phyloP scores from a whole-genome alignment of 2,797 vertebrate species.

The Vultur gryphus region DNA sequence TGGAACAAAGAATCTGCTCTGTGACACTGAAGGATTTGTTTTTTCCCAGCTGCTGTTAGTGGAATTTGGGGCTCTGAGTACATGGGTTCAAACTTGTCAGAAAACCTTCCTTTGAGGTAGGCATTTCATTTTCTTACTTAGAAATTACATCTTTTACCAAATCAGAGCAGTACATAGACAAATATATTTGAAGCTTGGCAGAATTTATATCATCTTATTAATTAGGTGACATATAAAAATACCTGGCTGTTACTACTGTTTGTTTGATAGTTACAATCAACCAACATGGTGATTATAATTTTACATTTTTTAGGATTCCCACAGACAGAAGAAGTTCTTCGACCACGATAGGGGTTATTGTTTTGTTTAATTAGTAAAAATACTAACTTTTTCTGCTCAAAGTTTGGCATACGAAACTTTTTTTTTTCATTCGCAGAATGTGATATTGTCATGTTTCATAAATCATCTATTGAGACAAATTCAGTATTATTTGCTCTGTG shows the following conservation, averaged over 20 bases:
- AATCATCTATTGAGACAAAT: background rate
- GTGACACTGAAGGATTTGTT: constrained; percentile 26
- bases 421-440: background rate
- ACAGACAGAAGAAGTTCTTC: background rate
- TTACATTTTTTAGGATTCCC: background rate
- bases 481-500: background rate
- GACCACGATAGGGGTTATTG: background rate
- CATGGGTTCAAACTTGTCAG: background rate
- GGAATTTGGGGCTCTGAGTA: background rate
- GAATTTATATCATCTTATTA: background rate
- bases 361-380: background rate
- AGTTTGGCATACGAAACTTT: background rate
- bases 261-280: background rate
- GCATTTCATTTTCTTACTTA: background rate
- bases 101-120: background rate
- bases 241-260: background rate
- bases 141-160: background rate
- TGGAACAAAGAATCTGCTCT: background rate
- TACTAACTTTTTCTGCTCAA: background rate
- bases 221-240: background rate
- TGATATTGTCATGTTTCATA: background rate
- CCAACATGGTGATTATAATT: background rate
- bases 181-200: background rate
- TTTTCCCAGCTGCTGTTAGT: background rate
- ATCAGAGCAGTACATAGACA: background rate